Percentiles rank a stretch among this genome's conserved stretches.
Evolutionary conservation across 1,140 invertebrate species (phyloP).

Genomic region (Caenorhabditis inopinata): DNA sequence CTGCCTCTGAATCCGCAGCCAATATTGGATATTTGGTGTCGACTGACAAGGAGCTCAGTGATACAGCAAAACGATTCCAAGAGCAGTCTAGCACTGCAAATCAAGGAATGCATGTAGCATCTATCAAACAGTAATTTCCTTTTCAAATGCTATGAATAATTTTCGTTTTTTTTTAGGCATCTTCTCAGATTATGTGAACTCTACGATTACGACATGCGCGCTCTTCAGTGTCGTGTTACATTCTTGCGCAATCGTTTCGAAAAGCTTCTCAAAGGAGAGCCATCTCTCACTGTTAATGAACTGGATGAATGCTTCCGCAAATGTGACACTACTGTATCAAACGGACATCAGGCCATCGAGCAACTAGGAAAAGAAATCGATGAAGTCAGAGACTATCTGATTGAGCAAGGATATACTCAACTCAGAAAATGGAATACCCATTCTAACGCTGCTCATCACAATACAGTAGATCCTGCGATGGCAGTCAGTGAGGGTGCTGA

Average conservation of each 20-base stretch:
- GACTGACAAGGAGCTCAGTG: not conserved
- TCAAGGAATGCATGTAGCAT: not conserved
- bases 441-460: not conserved
- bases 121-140: not conserved
- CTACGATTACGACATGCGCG: not conserved
- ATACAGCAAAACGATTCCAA: not conserved
- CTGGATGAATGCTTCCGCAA: not conserved
- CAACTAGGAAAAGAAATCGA: not conserved
- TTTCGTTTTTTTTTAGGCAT: not conserved
- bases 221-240: not conserved
- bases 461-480: not conserved
- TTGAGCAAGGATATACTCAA: slow-evolving; percentile 17
- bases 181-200: not conserved
- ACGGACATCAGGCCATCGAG: not conserved
- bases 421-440: not conserved
- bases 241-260: not conserved
- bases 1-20: not conserved
- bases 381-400: not conserved
- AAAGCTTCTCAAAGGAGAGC: not conserved
- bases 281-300: not conserved
- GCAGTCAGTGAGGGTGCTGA: not conserved
- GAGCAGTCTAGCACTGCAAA: not conserved
- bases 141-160: not conserved
- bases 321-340: not conserved
- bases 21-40: not conserved